phyloP scores from a whole-genome alignment of 2,888 invertebrate species.

The Cryptosula pallasiana region DNA sequence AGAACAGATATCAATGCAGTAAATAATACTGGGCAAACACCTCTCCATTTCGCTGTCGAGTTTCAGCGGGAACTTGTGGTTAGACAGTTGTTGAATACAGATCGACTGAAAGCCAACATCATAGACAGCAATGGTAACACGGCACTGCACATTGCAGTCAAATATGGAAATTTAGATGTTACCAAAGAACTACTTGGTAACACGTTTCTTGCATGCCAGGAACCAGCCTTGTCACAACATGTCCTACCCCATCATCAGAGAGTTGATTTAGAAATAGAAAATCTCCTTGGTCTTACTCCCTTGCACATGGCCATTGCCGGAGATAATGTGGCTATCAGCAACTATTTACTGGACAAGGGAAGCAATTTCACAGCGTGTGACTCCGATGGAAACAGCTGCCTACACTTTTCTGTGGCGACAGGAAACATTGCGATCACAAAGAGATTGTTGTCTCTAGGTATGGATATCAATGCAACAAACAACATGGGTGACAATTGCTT shows the following conservation, averaged over 20 bases:
- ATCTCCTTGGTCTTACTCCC: not conserved
- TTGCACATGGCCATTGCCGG: not conserved
- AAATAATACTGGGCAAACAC: not conserved
- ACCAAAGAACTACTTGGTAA: not conserved
- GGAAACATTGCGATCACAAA: not conserved
- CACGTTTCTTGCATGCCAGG: not conserved
- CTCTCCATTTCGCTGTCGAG: not conserved
- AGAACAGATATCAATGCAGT: not conserved
- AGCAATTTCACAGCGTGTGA: not conserved
- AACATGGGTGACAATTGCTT: not conserved
- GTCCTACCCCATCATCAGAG: too few species aligned
- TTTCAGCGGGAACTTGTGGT: not conserved
- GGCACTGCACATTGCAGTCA: not conserved
- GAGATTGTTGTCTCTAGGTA: not conserved
- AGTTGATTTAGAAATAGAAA: not conserved
- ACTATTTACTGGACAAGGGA: not conserved
- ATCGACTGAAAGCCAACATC: not conserved
- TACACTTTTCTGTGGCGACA: not conserved
- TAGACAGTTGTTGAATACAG: not conserved
- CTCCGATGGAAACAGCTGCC: not conserved
- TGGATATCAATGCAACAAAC: not conserved
- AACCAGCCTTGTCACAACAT: too few species aligned
- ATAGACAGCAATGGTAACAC: not conserved
- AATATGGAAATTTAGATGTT: not conserved
- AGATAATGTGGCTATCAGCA: not conserved